These are phyloP conservation scores for Ictidomys tridecemlineatus DNA, from an alignment of 2,113 vertebrate species.

Conservation along the genomic window DNA sequence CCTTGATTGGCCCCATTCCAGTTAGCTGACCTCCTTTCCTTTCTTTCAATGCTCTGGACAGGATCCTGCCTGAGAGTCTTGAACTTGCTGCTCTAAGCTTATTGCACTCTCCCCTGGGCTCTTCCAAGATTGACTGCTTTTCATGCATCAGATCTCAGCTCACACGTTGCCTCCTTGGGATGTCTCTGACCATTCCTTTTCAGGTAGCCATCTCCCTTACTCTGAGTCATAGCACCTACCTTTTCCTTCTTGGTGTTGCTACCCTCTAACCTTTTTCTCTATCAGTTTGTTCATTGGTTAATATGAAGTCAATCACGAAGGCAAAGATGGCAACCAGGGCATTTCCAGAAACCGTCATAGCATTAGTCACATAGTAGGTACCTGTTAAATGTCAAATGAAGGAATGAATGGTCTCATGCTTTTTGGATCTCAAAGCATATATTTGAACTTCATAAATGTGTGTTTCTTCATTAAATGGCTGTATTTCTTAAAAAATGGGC, in stretches of 20 bases:
- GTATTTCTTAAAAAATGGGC: neutral
- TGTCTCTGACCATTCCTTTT: neutral
- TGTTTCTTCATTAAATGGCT: neutral
- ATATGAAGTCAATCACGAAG: neutral
- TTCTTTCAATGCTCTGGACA: neutral
- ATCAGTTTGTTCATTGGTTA: neutral
- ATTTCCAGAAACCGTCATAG: slow-evolving; percentile 17
- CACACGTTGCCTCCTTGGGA: neutral
- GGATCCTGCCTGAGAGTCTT: neutral
- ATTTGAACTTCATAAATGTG: neutral
- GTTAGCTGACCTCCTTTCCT: neutral
- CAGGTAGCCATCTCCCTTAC: neutral
- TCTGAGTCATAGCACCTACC: neutral
- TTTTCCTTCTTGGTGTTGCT: neutral
- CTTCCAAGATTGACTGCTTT: neutral
- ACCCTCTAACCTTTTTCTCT: neutral
- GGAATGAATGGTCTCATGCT: neutral
- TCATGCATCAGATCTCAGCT: neutral
- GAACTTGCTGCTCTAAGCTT: neutral
- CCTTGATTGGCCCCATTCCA: neutral
- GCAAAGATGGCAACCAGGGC: neutral
- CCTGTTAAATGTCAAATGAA: neutral
- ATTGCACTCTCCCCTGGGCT: neutral
- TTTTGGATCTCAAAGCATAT: neutral
- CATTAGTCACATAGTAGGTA: neutral